Conservation (phyloP, 92 coral and sea anemone genomes). For the Phymanthus crucifer region DNA sequence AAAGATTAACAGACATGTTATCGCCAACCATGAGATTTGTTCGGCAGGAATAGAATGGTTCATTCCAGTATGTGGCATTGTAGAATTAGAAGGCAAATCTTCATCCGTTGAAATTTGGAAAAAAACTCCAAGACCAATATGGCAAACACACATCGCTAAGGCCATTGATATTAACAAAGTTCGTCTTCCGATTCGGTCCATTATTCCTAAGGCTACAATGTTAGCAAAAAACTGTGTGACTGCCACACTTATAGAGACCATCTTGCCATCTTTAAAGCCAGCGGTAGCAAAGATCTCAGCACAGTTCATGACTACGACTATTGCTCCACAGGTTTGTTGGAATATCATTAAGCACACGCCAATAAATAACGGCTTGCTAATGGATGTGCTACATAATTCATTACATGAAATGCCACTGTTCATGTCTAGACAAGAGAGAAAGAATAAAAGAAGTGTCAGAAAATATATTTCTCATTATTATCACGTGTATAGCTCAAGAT, state of each 20-base stretch:
- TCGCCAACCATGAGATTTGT: slow-evolving; percentile 72
- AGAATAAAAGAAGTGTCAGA: neutral
- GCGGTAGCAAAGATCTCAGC: slow-evolving; percentile 68
- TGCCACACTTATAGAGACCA: slow-evolving; percentile 56
- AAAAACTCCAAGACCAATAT: slow-evolving; percentile 62
- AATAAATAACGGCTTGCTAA: slow-evolving; percentile 60
- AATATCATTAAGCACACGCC: slow-evolving; percentile 61
- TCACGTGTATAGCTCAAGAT: neutral
- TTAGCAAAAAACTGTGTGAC: slow-evolving; percentile 59
- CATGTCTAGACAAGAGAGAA: slow-evolving; percentile 25
- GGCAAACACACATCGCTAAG: slow-evolving; percentile 66
- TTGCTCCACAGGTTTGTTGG: slow-evolving; percentile 77
- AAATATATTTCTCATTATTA: neutral
- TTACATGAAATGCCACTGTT: slow-evolving; percentile 36
- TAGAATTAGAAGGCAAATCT: slow-evolving; percentile 1
- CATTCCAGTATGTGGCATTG: slow-evolving; percentile 6
- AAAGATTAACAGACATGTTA: slow-evolving; percentile 56
- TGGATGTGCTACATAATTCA: slow-evolving; percentile 60
- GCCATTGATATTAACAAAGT: slow-evolving; percentile 53
- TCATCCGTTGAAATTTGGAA: slow-evolving; percentile 49
- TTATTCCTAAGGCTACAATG: slow-evolving; percentile 42
- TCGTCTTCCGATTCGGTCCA: slow-evolving; percentile 74
- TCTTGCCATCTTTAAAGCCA: slow-evolving; percentile 61
- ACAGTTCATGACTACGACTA: slow-evolving; percentile 67
- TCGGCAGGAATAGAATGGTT: slow-evolving; percentile 55